These are phyloP conservation scores for Drosophila pruinosa DNA, from an alignment of 1,140 invertebrate genomes.

Conservation along the genomic window DNA sequence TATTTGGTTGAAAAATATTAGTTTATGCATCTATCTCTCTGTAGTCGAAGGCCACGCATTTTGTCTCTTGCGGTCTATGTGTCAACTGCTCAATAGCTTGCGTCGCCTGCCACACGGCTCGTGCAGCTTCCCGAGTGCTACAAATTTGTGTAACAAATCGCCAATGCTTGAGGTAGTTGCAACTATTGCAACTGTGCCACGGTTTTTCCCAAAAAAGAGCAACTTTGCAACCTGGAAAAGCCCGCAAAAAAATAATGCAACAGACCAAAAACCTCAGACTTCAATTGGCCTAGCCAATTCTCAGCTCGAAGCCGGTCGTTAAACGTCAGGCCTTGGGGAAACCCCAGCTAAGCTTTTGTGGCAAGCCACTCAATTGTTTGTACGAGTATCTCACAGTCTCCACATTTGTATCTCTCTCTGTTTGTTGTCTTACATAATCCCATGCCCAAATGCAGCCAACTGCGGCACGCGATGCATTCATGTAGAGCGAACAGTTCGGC, in stretches of 20 bases:
- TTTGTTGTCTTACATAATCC: constrained; percentile 60
- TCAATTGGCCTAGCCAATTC: constrained; percentile 55
- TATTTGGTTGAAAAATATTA: constrained; percentile 19
- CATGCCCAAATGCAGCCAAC: constrained; percentile 44
- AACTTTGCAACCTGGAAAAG: constrained; percentile 40
- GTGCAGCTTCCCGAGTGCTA: neutral
- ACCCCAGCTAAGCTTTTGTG: constrained; percentile 53
- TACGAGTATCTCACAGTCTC: constrained; percentile 8
- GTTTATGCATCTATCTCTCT: constrained; percentile 18
- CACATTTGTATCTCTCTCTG: constrained; percentile 9
- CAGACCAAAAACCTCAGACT: constrained; percentile 9
- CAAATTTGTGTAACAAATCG: neutral
- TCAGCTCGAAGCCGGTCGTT: constrained; percentile 39
- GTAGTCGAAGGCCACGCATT: constrained; percentile 43
- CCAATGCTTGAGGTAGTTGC: neutral
- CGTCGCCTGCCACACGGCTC: constrained; percentile 21
- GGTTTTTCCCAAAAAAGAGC: constrained; percentile 52
- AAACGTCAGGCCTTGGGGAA: constrained; percentile 68
- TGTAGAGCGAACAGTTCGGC: constrained; percentile 22
- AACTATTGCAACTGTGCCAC: constrained; percentile 46
- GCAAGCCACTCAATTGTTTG: constrained; percentile 16
- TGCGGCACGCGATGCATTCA: constrained; percentile 49
- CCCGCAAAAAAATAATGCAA: constrained; percentile 43
- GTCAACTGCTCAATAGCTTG: constrained; percentile 60
- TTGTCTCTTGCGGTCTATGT: constrained; percentile 46